Evolutionary conservation across 2,113 vertebrate species (phyloP).

Genomic region (Ictalurus furcatus): DNA sequence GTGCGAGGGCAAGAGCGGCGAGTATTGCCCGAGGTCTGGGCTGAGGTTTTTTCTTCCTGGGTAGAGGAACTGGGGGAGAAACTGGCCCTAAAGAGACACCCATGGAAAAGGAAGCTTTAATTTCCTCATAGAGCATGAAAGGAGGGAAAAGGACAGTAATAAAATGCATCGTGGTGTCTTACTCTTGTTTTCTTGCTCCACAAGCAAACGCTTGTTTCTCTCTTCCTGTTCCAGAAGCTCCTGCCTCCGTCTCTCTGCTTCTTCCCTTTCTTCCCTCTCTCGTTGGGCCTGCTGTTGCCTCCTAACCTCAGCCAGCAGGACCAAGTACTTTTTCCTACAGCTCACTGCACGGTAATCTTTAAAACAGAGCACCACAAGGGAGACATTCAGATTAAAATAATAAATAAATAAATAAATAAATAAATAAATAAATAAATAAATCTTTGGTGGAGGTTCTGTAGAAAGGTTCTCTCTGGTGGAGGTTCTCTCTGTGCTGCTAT

Average conservation of each 20-base stretch:
- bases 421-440: no score
- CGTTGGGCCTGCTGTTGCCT: conserved; percentile 60
- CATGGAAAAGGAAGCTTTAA: background rate
- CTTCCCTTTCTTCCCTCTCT: conserved; percentile 58
- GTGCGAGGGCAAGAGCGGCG: background rate
- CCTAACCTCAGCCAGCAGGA: conserved; percentile 50
- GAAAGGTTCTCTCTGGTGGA: background rate
- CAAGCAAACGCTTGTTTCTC: conserved; percentile 53
- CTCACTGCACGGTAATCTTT: conserved; percentile 53
- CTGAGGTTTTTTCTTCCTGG: conserved; percentile 63
- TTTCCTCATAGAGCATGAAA: background rate
- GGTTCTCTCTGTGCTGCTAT: no score
- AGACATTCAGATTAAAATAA: background rate
- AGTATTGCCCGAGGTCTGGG: conserved; percentile 46
- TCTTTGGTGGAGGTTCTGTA: background rate
- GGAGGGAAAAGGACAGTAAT: background rate
- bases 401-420: no score
- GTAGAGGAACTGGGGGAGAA: conserved; percentile 68
- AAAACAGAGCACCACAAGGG: background rate
- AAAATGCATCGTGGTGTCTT: background rate
- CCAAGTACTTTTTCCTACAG: conserved; percentile 53
- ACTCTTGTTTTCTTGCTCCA: conserved; percentile 65
- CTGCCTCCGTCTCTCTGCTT: conserved; percentile 53
- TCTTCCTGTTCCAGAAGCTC: conserved; percentile 46
- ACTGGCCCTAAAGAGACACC: conserved; percentile 49